A percentile compares a stretch with the other conserved stretches of the same genome.
These are phyloP conservation scores for Byasa hedistus DNA, from an alignment of 2,888 invertebrate genomes.

Conservation along the genomic window DNA sequence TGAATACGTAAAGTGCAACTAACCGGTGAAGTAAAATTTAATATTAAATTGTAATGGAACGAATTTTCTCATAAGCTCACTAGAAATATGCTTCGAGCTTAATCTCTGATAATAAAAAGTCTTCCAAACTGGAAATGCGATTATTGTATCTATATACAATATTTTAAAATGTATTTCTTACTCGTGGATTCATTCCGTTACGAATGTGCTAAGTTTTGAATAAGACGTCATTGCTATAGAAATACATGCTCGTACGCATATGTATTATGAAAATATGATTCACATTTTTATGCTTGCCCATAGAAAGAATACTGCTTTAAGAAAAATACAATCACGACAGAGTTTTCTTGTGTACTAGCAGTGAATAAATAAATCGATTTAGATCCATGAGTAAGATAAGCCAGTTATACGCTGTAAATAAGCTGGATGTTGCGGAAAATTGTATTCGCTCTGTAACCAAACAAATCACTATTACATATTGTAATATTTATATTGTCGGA, in stretches of 20 bases:
- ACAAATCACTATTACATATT: slow-evolving; percentile 17
- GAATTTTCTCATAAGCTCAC: slow-evolving; percentile 7
- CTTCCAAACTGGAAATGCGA: slow-evolving; percentile 61
- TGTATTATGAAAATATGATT: not conserved
- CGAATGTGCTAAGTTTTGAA: slow-evolving; percentile 55
- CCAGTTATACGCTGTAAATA: slow-evolving; percentile 22
- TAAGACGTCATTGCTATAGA: no score
- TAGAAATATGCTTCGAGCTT: slow-evolving; percentile 38
- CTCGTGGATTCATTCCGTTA: slow-evolving; percentile 67
- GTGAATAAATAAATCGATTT: slow-evolving; percentile 42
- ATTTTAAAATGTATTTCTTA: slow-evolving; percentile 59
- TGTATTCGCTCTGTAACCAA: slow-evolving; percentile 27
- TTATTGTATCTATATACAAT: slow-evolving; percentile 51
- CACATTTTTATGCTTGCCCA: not conserved
- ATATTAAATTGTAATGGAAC: slow-evolving; percentile 5
- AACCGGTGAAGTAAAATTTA: no score
- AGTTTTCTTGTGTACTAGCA: slow-evolving; percentile 32
- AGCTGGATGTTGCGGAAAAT: slow-evolving; percentile 31
- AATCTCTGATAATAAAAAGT: slow-evolving; percentile 55
- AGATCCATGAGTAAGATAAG: slow-evolving; percentile 40
- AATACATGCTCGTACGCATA: not conserved
- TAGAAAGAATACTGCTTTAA: slow-evolving; percentile 1
- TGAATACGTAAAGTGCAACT: no score
- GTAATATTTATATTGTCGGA: slow-evolving; percentile 2
- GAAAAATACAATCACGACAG: slow-evolving; percentile 9